A percentile compares a stretch with the other conserved stretches of the same genome.
These are phyloP conservation scores for Spodoptera exigua DNA, from an alignment of 2,888 invertebrate species.

Conservation along the genomic window DNA sequence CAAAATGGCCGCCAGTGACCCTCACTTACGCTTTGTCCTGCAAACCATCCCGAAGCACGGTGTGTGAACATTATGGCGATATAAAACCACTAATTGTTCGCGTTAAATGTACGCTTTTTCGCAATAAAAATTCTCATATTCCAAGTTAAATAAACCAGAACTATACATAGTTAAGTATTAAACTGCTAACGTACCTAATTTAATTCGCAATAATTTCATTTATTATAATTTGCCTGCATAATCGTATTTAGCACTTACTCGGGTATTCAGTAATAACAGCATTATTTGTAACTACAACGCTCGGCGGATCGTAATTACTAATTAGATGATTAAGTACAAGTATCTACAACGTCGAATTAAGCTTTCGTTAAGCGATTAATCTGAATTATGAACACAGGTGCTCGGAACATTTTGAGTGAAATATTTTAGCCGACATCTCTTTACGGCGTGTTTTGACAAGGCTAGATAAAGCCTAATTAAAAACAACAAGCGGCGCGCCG, in stretches of 20 bases:
- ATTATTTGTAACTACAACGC: constrained; percentile 43
- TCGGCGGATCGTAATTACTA: constrained; percentile 50
- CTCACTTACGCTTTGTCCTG: constrained; percentile 73
- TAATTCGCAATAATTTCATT: constrained; percentile 63
- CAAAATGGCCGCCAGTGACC: constrained; percentile 76
- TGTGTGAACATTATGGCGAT: constrained; percentile 69
- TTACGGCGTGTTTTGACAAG: constrained; percentile 31
- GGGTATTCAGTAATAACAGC: constrained; percentile 47
- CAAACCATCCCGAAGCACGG: constrained; percentile 58
- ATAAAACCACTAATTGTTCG: constrained; percentile 80
- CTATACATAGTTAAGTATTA: constrained; percentile 46
- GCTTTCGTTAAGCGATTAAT: constrained; percentile 34
- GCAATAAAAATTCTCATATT: constrained; percentile 57
- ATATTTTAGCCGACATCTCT: constrained; percentile 26
- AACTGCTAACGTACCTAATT: constrained; percentile 59
- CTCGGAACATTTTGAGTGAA: constrained; percentile 7
- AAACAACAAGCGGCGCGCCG: constrained; percentile 52
- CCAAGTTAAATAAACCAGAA: constrained; percentile 43
- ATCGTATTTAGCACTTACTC: constrained; percentile 65
- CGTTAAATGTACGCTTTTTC: constrained; percentile 68
- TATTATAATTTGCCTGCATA: constrained; percentile 62
- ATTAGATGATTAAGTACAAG: constrained; percentile 40
- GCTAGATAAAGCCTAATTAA: constrained; percentile 58
- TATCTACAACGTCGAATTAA: constrained; percentile 15
- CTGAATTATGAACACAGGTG: constrained; percentile 19